phyloP scores from a whole-genome alignment of 2,888 invertebrate species.

The Drosophila rellima region DNA sequence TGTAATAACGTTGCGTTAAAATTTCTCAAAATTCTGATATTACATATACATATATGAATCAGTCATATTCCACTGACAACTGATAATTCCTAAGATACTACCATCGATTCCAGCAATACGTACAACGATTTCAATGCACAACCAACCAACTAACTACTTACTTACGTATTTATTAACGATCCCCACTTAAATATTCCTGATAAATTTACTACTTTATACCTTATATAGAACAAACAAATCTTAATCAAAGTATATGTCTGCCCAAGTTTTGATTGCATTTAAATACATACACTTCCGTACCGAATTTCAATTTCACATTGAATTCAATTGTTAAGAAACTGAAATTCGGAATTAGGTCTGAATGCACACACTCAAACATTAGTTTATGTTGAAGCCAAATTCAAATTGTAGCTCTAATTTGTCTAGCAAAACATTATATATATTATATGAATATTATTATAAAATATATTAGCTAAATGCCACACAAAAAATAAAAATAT shows the following conservation, averaged over 20 bases:
- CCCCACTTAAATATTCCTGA: slow-evolving; percentile 21
- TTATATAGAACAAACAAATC: slow-evolving; percentile 19
- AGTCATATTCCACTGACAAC: slow-evolving; percentile 49
- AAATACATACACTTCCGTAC: slow-evolving; percentile 10
- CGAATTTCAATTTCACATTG: not conserved
- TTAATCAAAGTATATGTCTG: slow-evolving; percentile 19
- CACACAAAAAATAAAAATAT: slow-evolving; percentile 62
- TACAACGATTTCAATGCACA: slow-evolving; percentile 67
- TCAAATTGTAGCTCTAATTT: slow-evolving; percentile 60
- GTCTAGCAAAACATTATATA: slow-evolving; percentile 41
- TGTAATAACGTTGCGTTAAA: slow-evolving; percentile 24
- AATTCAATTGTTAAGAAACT: not conserved
- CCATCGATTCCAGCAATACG: slow-evolving; percentile 73
- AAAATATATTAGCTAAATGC: slow-evolving; percentile 50
- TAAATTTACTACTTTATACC: slow-evolving; percentile 15
- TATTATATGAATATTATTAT: slow-evolving; percentile 27
- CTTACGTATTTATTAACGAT: slow-evolving; percentile 22
- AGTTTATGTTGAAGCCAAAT: slow-evolving; percentile 69
- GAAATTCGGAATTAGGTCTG: not conserved
- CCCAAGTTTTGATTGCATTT: slow-evolving; percentile 49
- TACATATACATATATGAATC: slow-evolving; percentile 37
- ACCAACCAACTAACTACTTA: slow-evolving; percentile 29
- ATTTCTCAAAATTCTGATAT: slow-evolving; percentile 49
- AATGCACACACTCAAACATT: slow-evolving; percentile 39
- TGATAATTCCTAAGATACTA: slow-evolving; percentile 71